These are phyloP conservation scores for Hemibagrus wyckioides DNA, from an alignment of 2,113 vertebrate genomes.

Conservation along the genomic window DNA sequence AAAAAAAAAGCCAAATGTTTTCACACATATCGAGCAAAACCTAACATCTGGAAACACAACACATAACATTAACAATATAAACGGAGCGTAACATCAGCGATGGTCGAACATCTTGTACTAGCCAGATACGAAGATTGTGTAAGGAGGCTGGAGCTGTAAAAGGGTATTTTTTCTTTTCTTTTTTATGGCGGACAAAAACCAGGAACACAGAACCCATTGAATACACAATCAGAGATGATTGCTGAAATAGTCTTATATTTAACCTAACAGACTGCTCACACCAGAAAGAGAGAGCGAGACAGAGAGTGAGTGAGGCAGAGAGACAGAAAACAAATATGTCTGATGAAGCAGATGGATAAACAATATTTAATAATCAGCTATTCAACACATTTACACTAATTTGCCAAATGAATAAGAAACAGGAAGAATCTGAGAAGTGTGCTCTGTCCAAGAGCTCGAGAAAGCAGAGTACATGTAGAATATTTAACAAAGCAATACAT, in stretches of 20 bases:
- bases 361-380: slow-evolving; percentile 15
- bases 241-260: slow-evolving; percentile 50
- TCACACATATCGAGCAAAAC: background rate
- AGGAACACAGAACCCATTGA: slow-evolving; percentile 48
- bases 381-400: slow-evolving; percentile 52
- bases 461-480: background rate
- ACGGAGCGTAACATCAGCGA: background rate
- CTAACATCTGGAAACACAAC: background rate
- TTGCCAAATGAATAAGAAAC: slow-evolving; percentile 46
- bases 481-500: background rate
- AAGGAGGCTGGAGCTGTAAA: background rate
- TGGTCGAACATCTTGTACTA: background rate
- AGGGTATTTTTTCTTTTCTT: background rate
- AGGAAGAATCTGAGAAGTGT: background rate
- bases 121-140: background rate
- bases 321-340: slow-evolving; percentile 60
- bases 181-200: slow-evolving; percentile 33
- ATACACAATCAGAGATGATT: slow-evolving; percentile 53
- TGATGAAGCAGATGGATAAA: slow-evolving; percentile 50
- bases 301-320: slow-evolving; percentile 26
- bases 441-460: background rate
- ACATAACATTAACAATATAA: background rate
- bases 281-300: background rate
- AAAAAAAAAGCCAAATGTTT: background rate
- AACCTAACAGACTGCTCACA: slow-evolving; percentile 40